Evolutionary conservation across 2,113 vertebrate species (phyloP).

Genomic region (Pantherophis guttatus): DNA sequence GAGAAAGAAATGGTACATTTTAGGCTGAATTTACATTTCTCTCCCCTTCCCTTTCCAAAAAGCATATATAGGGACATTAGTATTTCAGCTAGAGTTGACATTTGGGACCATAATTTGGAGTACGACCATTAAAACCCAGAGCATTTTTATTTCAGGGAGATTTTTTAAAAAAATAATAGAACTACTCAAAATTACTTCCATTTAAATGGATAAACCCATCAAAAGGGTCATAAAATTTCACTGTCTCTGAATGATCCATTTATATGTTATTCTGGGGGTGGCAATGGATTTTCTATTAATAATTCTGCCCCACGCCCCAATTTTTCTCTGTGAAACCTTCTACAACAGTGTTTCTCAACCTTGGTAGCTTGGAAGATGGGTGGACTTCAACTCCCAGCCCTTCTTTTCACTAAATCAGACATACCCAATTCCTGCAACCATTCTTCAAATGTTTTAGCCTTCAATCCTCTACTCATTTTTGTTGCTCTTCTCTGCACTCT

Average conservation of each 20-base stretch:
- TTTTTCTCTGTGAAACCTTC: not conserved
- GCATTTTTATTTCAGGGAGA: constrained; percentile 12
- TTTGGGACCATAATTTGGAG: constrained; percentile 52
- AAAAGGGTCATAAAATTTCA: not conserved
- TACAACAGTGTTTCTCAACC: not conserved
- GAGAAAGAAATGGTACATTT: constrained; percentile 38
- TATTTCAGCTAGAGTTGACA: constrained; percentile 50
- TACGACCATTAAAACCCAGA: constrained; percentile 44
- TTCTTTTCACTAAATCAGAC: too few species aligned
- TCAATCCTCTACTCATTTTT: too few species aligned
- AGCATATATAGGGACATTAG: constrained; percentile 28
- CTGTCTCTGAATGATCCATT: not conserved
- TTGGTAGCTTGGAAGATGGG: too few species aligned
- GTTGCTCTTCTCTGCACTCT: not conserved
- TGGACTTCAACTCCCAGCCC: too few species aligned
- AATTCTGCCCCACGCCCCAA: not conserved
- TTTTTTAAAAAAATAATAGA: constrained; percentile 18
- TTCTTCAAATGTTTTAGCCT: too few species aligned
- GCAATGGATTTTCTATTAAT: not conserved
- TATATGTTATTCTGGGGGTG: not conserved
- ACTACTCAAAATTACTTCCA: constrained; percentile 13
- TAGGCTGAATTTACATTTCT: constrained; percentile 43
- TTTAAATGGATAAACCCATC: constrained; percentile 39
- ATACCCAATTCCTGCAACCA: too few species aligned
- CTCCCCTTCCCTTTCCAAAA: constrained; percentile 46